These are phyloP conservation scores for Geotrupes spiniger DNA, from an alignment of 2,888 invertebrate species.

Conservation along the genomic window DNA sequence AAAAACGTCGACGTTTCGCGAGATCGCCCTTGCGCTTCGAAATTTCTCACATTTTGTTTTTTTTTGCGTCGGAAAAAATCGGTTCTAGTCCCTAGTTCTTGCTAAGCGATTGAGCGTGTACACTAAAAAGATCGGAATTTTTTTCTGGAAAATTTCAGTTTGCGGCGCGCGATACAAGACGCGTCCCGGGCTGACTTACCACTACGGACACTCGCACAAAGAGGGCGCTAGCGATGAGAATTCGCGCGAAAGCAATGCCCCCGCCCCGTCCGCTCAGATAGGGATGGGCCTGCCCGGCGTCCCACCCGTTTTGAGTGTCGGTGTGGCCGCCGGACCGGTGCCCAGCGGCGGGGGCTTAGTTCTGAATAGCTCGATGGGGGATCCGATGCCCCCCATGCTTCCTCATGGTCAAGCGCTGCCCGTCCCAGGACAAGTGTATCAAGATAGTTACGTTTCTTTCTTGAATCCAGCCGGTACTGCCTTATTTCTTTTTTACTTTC, in stretches of 20 bases:
- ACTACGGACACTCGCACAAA: conserved; percentile 89
- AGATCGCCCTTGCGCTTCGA: conserved; percentile 19
- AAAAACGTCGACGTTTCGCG: conserved; percentile 8
- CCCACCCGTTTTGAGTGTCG: conserved; percentile 25
- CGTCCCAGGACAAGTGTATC: conserved; percentile 55
- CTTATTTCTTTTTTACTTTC: conserved; percentile 40
- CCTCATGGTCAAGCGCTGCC: conserved; percentile 35
- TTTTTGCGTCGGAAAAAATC: conserved; percentile 29
- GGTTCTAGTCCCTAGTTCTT: conserved; percentile 47
- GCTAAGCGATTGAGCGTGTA: conserved; percentile 39
- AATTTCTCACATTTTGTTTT: conserved; percentile 13
- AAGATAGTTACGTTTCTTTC: conserved; percentile 67
- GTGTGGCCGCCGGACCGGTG: conserved; percentile 22
- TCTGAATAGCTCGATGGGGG: conserved; percentile 34
- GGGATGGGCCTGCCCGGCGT: conserved; percentile 24
- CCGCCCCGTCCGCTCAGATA: conserved; percentile 42
- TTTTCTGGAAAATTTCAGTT: conserved; percentile 60
- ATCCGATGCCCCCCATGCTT: conserved; percentile 38
- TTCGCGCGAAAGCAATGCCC: conserved; percentile 49
- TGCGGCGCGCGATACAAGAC: conserved; percentile 97
- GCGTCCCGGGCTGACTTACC: conserved; percentile 91
- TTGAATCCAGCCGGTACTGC: conserved; percentile 58
- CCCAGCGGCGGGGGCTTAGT: conserved; percentile 20
- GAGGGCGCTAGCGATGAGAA: conserved; percentile 55
- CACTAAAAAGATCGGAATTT: conserved; percentile 30